These are phyloP conservation scores for Hoplodrina ambigua DNA, from an alignment of 2,888 invertebrate species.

Conservation along the genomic window DNA sequence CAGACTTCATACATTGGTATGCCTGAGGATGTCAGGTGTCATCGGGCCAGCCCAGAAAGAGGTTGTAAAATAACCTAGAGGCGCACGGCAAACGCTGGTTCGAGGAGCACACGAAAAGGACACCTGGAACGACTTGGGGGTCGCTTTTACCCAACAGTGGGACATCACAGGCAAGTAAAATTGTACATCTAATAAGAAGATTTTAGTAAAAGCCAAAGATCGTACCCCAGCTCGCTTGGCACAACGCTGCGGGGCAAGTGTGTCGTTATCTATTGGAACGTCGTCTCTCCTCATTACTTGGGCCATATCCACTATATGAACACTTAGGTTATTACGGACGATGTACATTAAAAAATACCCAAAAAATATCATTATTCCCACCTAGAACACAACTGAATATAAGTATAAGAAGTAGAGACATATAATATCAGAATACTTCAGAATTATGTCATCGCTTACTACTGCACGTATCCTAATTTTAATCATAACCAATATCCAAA, in stretches of 20 bases:
- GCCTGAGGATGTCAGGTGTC: too few relatives aligned
- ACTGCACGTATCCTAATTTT: slow-evolving; percentile 83
- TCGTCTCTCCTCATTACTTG: slow-evolving; percentile 69
- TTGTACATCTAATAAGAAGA: background rate
- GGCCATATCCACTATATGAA: slow-evolving; percentile 85
- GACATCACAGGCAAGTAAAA: too few relatives aligned
- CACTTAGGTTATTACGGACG: slow-evolving; percentile 85
- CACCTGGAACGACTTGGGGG: too few relatives aligned
- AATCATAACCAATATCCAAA: slow-evolving; percentile 72
- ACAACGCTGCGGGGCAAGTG: background rate
- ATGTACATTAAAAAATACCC: slow-evolving; percentile 87
- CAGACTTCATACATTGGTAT: too few relatives aligned
- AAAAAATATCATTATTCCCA: slow-evolving; percentile 90
- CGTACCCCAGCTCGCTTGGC: slow-evolving; percentile 60
- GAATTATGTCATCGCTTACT: slow-evolving; percentile 70
- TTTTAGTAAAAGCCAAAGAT: slow-evolving; percentile 8
- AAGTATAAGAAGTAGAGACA: background rate
- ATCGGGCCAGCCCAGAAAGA: too few relatives aligned
- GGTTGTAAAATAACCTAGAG: too few relatives aligned
- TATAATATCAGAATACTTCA: background rate
- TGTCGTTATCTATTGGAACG: background rate
- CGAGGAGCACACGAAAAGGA: too few relatives aligned
- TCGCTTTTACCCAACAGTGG: too few relatives aligned
- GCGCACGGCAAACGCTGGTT: too few relatives aligned
- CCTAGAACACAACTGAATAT: slow-evolving; percentile 66